Evolutionary conservation across 2,888 invertebrate species (phyloP).

Genomic region (Craniophora ligustri): DNA sequence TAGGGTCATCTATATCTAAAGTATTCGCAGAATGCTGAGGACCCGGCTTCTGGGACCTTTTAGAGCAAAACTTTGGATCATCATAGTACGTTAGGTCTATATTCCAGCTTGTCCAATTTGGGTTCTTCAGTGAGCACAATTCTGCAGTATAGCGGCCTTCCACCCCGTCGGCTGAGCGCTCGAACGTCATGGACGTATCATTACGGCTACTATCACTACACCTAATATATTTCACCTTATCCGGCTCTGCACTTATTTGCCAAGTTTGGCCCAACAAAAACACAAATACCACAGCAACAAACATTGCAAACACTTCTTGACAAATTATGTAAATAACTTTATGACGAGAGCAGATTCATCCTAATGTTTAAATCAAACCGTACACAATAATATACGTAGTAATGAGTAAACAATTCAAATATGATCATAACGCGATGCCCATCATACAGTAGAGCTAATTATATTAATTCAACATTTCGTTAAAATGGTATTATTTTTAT

Average conservation of each 20-base stretch:
- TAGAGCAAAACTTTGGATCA: constrained; percentile 6
- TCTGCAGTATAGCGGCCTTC: constrained; percentile 67
- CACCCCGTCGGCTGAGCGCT: constrained; percentile 55
- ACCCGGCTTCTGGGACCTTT: neutral
- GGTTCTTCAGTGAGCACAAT: constrained; percentile 60
- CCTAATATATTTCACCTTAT: constrained; percentile 37
- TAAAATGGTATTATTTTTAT: too few relatives aligned
- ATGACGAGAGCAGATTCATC: constrained; percentile 30
- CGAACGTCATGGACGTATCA: constrained; percentile 47
- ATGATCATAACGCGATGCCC: too few relatives aligned
- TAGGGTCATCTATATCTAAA: constrained; percentile 35
- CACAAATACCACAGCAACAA: constrained; percentile 53
- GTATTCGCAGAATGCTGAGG: constrained; percentile 25
- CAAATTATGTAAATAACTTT: constrained; percentile 55
- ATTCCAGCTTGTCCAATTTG: constrained; percentile 55
- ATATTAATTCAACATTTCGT: too few relatives aligned
- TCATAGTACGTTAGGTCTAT: constrained; percentile 49
- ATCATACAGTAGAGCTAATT: neutral
- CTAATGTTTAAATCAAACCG: too few relatives aligned
- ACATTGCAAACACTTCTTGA: constrained; percentile 52
- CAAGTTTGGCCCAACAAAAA: constrained; percentile 47
- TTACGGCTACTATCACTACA: constrained; percentile 55
- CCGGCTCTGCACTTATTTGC: constrained; percentile 32
- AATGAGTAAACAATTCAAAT: too few relatives aligned
- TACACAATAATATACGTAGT: too few relatives aligned